Evolutionary conservation across 2,888 invertebrate genomes (phyloP).

Genomic region (Koerneria pararmatus): DNA sequence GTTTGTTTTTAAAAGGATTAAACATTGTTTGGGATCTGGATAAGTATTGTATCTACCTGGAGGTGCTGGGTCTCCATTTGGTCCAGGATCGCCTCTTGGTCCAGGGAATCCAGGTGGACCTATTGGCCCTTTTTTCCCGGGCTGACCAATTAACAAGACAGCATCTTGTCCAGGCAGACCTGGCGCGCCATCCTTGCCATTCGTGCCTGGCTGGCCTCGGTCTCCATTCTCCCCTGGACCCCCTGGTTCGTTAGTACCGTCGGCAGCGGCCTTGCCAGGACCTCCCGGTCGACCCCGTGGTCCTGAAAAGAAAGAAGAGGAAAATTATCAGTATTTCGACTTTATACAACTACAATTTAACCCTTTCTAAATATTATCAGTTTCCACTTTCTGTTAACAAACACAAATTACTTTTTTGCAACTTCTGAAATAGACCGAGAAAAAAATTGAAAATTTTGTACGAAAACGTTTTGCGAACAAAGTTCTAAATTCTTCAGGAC

Average conservation of each 20-base stretch:
- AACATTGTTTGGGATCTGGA: no score
- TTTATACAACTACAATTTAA: no score
- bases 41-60: conserved; percentile 24
- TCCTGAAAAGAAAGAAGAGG: conserved; percentile 3
- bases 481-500: no score
- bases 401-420: no score
- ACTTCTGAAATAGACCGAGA: no score
- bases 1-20: no score
- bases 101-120: conserved; percentile 25
- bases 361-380: no score
- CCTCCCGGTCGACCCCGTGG: conserved; percentile 11
- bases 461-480: no score
- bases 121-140: conserved; percentile 23
- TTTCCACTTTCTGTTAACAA: no score
- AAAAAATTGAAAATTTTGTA: no score
- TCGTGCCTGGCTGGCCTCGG: conserved; percentile 22
- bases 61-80: conserved; percentile 24
- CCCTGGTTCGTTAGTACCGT: conserved; percentile 25
- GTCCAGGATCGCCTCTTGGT: conserved; percentile 24
- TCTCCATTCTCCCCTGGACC: conserved; percentile 12
- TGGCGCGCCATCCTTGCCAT: conserved; percentile 20
- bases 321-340: no score
- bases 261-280: background rate
- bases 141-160: conserved; percentile 22
- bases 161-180: conserved; percentile 24